These are phyloP conservation scores for Ectropis crepuscularia DNA, from an alignment of 2,888 invertebrate genomes.

Conservation along the genomic window DNA sequence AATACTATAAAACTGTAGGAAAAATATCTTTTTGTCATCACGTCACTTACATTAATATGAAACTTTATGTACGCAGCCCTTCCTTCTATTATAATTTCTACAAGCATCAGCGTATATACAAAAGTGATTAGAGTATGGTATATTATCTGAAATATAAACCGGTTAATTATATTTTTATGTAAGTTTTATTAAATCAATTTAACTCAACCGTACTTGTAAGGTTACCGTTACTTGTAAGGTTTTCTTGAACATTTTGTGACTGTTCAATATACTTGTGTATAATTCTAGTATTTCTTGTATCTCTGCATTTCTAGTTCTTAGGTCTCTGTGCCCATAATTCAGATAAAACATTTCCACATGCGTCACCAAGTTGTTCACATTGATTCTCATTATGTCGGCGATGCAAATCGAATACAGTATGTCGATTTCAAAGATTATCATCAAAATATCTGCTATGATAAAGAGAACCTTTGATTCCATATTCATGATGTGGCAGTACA, in stretches of 20 bases:
- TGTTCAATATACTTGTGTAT: neutral
- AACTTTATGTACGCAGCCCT: neutral
- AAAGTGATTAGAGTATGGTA: neutral
- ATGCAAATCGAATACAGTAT: neutral
- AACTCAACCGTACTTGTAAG: neutral
- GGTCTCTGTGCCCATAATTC: neutral
- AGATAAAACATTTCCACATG: neutral
- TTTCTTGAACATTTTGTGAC: neutral
- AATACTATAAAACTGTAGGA: neutral
- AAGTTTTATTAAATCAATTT: no score
- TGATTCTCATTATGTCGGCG: neutral
- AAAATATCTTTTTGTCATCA: neutral
- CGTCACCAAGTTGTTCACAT: neutral
- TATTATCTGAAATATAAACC: neutral
- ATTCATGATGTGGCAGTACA: neutral
- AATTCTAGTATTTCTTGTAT: neutral
- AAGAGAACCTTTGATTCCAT: neutral
- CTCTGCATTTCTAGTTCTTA: neutral
- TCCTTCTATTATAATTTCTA: neutral
- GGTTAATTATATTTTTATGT: neutral
- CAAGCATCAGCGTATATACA: neutral
- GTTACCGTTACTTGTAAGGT: constrained; percentile 1
- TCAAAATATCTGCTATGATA: neutral
- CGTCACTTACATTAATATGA: neutral
- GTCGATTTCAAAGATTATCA: constrained; percentile 6